Evolutionary conservation across 2,113 vertebrate species (phyloP), one percentile per base, ranked within the genome.

Genomic region (Lophius piscatorius): DNA sequence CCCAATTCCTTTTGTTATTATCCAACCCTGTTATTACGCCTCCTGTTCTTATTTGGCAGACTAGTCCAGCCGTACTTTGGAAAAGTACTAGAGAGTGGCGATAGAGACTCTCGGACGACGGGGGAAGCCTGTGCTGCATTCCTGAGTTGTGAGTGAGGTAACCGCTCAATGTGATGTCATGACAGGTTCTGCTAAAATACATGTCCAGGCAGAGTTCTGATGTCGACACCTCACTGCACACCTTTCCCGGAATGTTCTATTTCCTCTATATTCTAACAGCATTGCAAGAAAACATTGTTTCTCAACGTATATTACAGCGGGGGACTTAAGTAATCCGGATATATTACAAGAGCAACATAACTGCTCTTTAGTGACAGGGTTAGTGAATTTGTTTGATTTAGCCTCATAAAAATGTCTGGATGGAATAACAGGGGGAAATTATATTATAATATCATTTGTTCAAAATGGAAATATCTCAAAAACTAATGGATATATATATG

Each of bases 91-190:
- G 21, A 28, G 34, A n/a, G n/a, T n/a, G n/a, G n/a, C n/a, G n/a
- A 36, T 24, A 45, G 12, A 12, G 47, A 29, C 44, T 66, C 39
- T 23, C 61, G n/a, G 18, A 75, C 55, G 55, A 47, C 23, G 28
- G 76, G 75, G 80, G 71, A 85, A 84, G 50, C 85, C 70, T 71
- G 16, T 0, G 24, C 41, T 31, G 69, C 81, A 91, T 92, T 91
- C 88, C 76, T 85, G 49, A 67, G 68, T 34, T 22, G 11, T 80
- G 69, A 89, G 70, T 41, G 24, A 36, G 3, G 49, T 61, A 69
- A 71, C 75, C 63, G 56, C 41, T 70, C 63, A 61, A 46, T 48
- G 54, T 83, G 81, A 86, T 69, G 81, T 86, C 80, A 86, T 67
- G 35, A 70, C 76, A 73, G 77, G 49, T 76, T 76, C 70, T 71